Evolutionary conservation across 2,888 invertebrate genomes (phyloP).

Genomic region (Harpalus rubripes): DNA sequence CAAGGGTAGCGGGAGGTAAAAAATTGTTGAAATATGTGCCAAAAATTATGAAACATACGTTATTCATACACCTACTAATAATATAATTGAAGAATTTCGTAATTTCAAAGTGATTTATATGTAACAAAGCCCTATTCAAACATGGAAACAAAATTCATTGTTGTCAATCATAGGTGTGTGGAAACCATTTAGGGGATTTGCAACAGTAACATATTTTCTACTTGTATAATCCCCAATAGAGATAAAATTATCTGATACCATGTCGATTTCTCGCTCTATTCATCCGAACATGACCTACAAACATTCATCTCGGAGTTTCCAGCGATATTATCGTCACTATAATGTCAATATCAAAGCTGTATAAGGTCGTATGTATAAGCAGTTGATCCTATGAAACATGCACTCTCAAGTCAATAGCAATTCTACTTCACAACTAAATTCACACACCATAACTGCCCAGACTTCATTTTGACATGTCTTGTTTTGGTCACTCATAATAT

Average conservation of each 20-base stretch:
- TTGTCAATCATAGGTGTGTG: background rate
- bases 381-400: constrained; percentile 57
- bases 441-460: constrained; percentile 3
- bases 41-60: too few species aligned
- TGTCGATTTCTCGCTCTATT: constrained; percentile 44
- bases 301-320: constrained; percentile 30
- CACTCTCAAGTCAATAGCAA: constrained; percentile 42
- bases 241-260: constrained; percentile 16
- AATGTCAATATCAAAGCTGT: constrained; percentile 51
- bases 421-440: constrained; percentile 46
- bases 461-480: background rate
- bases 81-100: background rate
- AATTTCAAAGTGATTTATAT: background rate
- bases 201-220: background rate
- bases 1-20: too few species aligned
- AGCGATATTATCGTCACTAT: constrained; percentile 53
- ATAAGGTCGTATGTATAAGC: constrained; percentile 41
- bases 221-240: constrained; percentile 7
- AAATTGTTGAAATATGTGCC: too few species aligned
- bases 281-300: constrained; percentile 41
- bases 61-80: too few species aligned
- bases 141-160: constrained; percentile 1
- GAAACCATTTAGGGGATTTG: constrained; percentile 26
- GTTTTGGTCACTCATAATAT: background rate
- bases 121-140: background rate